phyloP scores from a whole-genome alignment of 2,797 vertebrate species.

The Pogoniulus pusillus region DNA sequence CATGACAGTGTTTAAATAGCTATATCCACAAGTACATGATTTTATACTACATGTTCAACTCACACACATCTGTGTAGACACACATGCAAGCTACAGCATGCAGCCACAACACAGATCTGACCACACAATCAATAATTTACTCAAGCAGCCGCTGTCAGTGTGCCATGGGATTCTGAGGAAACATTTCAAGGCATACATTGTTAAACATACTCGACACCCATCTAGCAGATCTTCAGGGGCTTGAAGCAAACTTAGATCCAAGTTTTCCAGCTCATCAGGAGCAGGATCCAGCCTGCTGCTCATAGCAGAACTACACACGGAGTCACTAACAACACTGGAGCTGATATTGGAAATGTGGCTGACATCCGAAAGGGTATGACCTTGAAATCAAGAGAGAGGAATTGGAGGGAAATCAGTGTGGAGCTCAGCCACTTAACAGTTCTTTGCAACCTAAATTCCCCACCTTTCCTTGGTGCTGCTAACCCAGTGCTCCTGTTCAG shows the following conservation, averaged over 20 bases:
- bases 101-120: not conserved
- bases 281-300: slow-evolving; percentile 80
- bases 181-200: not conserved
- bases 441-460: not conserved
- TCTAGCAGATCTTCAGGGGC: slow-evolving; percentile 90
- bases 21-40: not conserved
- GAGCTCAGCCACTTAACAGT: not conserved
- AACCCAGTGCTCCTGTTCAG: not conserved
- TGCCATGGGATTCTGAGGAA: not conserved
- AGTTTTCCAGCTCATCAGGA: slow-evolving; percentile 82
- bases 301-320: slow-evolving; percentile 77
- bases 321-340: slow-evolving; percentile 85
- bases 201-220: slow-evolving; percentile 88
- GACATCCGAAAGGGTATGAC: slow-evolving; percentile 83
- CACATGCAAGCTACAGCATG: not conserved
- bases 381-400: slow-evolving; percentile 50
- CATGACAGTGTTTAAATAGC: not conserved
- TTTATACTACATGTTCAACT: not conserved
- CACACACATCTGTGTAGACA: fast-evolving
- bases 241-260: slow-evolving; percentile 86
- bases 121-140: not conserved
- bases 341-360: slow-evolving; percentile 92
- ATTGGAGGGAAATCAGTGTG: not conserved
- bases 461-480: not conserved
- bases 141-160: not conserved